Conservation (phyloP, 2,113 vertebrate genomes). For the Callopanchax toddi region DNA sequence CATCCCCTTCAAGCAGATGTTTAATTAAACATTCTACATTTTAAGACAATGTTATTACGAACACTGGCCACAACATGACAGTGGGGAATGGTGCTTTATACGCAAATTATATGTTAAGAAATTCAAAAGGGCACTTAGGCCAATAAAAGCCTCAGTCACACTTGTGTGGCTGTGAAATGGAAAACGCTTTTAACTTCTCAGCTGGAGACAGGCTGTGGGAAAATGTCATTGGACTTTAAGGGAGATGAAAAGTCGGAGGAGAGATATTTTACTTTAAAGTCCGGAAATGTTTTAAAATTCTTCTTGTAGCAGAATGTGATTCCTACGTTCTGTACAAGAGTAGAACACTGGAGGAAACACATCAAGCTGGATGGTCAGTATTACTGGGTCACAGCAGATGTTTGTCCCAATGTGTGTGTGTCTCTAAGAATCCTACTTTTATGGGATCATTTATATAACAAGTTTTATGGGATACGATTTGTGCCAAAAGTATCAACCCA, state of each 20-base stretch:
- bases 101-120: conserved; percentile 54
- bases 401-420: no score
- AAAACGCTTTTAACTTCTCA: conserved; percentile 64
- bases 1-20: neutral
- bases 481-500: no score
- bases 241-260: conserved; percentile 27
- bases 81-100: conserved; percentile 18
- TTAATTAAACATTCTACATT: conserved; percentile 24
- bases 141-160: conserved; percentile 51
- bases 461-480: no score
- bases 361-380: neutral
- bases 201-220: conserved; percentile 32
- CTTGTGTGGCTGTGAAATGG: conserved; percentile 45
- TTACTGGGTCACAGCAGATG: no score
- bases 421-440: no score
- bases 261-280: conserved; percentile 23
- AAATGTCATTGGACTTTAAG: conserved; percentile 37
- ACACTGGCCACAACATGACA: conserved; percentile 19
- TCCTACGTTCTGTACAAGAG: neutral
- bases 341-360: neutral
- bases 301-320: neutral
- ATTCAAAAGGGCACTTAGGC: conserved; percentile 47
- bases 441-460: no score
- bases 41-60: conserved; percentile 14
- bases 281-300: conserved; percentile 17